Conservation (phyloP, 2,888 invertebrate genomes). For the Synergus umbraculus region DNA sequence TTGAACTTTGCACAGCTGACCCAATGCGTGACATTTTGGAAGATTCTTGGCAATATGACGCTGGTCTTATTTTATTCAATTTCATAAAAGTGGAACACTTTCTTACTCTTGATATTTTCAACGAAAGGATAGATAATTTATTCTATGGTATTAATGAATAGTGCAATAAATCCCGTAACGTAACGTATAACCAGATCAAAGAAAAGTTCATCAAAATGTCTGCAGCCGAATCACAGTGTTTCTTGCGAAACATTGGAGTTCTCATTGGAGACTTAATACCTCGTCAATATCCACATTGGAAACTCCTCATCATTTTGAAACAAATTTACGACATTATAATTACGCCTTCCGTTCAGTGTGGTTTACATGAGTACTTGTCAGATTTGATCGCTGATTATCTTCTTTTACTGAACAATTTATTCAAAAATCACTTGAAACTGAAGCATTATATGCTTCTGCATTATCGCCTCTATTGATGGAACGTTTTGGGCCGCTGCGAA, state of each 20-base stretch:
- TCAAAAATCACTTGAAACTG: conserved; percentile 48
- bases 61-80: conserved; percentile 39
- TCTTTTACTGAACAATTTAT: conserved; percentile 18
- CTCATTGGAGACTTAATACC: conserved; percentile 48
- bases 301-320: not conserved
- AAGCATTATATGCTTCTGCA: conserved; percentile 56
- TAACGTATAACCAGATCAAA: conserved; percentile 20
- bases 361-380: not conserved
- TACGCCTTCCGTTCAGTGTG: not conserved
- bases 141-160: conserved; percentile 34
- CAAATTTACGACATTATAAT: not conserved
- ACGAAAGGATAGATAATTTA: conserved; percentile 38
- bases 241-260: conserved; percentile 49
- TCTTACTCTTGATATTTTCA: conserved; percentile 19
- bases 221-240: conserved; percentile 48
- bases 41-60: conserved; percentile 42
- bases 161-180: not conserved
- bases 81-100: conserved; percentile 22
- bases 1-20: conserved; percentile 45
- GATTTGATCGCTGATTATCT: not conserved
- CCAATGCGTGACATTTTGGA: conserved; percentile 44
- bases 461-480: conserved; percentile 48
- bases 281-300: conserved; percentile 27
- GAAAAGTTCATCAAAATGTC: conserved; percentile 48
- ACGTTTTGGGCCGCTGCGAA: conserved; percentile 47